Evolutionary conservation across 2,888 invertebrate genomes (phyloP), one percentile per base, ranked within the genome.

Genomic region (Trichogramma dendrolimi): DNA sequence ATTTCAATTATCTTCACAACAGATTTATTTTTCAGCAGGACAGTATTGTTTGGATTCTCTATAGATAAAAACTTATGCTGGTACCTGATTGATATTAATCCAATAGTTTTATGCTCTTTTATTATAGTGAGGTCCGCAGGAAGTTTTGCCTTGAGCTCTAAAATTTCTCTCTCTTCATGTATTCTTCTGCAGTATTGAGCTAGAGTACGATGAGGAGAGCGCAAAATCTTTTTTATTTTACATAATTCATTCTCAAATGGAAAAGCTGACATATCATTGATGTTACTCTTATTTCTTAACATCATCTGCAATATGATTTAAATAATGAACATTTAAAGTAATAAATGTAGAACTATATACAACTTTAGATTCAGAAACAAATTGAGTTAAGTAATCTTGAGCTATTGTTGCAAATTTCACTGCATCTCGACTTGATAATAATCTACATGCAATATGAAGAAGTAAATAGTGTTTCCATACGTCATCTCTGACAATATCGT

Each of bases 271-370:
- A 67, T 41, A 27, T 55, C 11, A 44, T 43, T 65, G 10, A 64
- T 40, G 11, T 55, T 46, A 51, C 63, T 44, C 48, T 44, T 55
- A 53, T 47, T 67, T 58, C 54, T 11, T 47, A 27, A 64, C 60
- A 57, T 68, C 65, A 27, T 65, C 67, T 7, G 49, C 46, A n/a
- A 65, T 38, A 47, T 66, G 64, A 4, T n/a, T 42, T 6, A 68
- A 44, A 49, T 58, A 63, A 47, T 68, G 67, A 6, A 67, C 50
- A 48, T 66, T 67, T 5, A 66, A 49, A 8, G 61, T 51, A 46
- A 58, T 55, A 4, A 49, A 47, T 46, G 47, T 6, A 4, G 39
- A 27, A 39, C 65, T 61, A 44, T 67, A 66, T 4, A 66, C 42
- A 47, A 44, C 6, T 27, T 56, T 59, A 4, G 56, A 8, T 5